Evolutionary conservation across 2,888 invertebrate genomes (phyloP), one percentile per base, ranked within the genome.

Genomic region (Ectemnius continuus): DNA sequence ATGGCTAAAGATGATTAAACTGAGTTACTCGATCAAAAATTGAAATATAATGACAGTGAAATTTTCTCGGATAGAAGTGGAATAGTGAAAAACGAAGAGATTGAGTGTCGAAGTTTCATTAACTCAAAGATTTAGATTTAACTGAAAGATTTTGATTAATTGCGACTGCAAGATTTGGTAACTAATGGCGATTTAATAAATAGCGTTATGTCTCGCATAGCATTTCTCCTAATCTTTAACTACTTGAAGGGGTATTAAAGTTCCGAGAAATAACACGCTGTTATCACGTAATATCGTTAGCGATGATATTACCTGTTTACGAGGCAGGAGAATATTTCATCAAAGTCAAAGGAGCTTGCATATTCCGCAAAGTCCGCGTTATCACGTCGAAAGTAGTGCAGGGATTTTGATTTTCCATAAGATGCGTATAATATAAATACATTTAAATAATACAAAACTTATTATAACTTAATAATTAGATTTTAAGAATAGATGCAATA

Each of bases 71-170:
- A 36, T 36, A 4, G 16, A 52, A 16, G 13, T 52, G 52, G 52
- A 52, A 16, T 52, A 36, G 1, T 36, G 8, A 36, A 8, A 36
- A 36, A 36, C 36, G 36, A 23, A 23, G 23, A 3, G 36, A 36
- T 36, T 3, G 36, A 36, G 36, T 8, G 8, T 6, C 8, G 8
- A 36, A 36, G 36, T 36, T 36, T 8, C 5, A 11, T 36, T 36
- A 36, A 11, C 36, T 36, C 36, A 4, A 58, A n/a, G n/a, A n/a
- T n/a, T n/a, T n/a, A n/a, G n/a, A n/a, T n/a, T n/a, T n/a, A n/a
- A n/a, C n/a, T n/a, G n/a, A n/a, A n/a, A n/a, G 11, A 58, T 20
- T 58, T 4, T 16, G 20, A 58, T 58, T 58, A 58, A 20, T 58
- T 58, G 20, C 1, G 20, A 20, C 8, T 58, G 4, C 4, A 20